Conservation (phyloP, 30 jellyfish, hydroid and myxozoan species). For the Aurelia aurita complex sp. Pacific region DNA sequence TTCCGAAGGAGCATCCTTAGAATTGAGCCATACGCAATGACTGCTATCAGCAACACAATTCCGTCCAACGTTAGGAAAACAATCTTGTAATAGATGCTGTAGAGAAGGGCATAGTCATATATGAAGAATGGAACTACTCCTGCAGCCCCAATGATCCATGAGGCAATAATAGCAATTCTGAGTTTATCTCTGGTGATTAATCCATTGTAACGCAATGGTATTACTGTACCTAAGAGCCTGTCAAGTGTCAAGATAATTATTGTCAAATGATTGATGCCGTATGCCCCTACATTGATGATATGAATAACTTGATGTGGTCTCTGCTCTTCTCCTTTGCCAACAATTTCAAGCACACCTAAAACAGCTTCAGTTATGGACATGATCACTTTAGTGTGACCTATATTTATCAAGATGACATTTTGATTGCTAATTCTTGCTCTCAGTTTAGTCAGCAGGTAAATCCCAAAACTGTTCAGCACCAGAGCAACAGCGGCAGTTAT, state of each 20-base stretch:
- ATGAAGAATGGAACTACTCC: slow-evolving; percentile 47
- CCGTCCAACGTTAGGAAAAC: slow-evolving; percentile 41
- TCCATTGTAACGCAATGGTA: slow-evolving; percentile 13
- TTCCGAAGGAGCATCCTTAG: not conserved
- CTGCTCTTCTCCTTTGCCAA: slow-evolving; percentile 8
- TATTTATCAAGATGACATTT: slow-evolving; percentile 19
- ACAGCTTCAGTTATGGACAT: slow-evolving; percentile 21
- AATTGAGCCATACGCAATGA: slow-evolving; percentile 35
- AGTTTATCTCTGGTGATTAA: slow-evolving; percentile 16
- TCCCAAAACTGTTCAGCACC: slow-evolving; percentile 33
- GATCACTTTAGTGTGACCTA: slow-evolving; percentile 16
- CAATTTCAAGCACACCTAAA: slow-evolving; percentile 3
- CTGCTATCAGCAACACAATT: slow-evolving; percentile 5
- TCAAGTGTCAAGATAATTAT: slow-evolving; percentile 32
- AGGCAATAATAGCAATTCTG: slow-evolving; percentile 2
- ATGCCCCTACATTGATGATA: slow-evolving; percentile 47
- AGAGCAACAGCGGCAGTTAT: slow-evolving; percentile 10
- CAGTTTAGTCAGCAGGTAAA: slow-evolving; percentile 1
- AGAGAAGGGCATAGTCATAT: slow-evolving; percentile 13
- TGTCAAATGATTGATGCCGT: slow-evolving; percentile 52
- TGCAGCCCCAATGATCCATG: slow-evolving; percentile 52
- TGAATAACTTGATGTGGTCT: slow-evolving; percentile 24
- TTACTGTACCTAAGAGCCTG: slow-evolving; percentile 21
- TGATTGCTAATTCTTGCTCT: slow-evolving; percentile 6
- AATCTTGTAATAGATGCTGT: slow-evolving; percentile 35